phyloP scores from a whole-genome alignment of 2,113 vertebrate genomes.

The Eulemur macaco region DNA sequence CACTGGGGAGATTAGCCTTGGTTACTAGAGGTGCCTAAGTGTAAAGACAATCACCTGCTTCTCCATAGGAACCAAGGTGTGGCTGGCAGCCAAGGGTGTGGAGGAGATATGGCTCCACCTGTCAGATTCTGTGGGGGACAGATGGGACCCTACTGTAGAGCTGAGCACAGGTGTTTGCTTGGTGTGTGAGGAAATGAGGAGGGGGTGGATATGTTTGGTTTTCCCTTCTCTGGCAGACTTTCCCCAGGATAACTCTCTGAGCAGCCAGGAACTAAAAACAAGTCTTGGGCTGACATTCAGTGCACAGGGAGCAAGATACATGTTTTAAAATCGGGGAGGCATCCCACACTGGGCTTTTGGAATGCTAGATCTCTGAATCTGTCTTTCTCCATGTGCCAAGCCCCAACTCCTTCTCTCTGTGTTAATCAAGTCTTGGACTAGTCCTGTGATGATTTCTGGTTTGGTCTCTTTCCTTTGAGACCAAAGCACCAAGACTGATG shows the following conservation, averaged over 20 bases:
- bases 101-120: neutral
- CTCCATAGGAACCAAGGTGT: neutral
- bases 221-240: neutral
- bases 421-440: neutral
- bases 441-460: neutral
- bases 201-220: neutral
- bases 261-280: neutral
- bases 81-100: slow-evolving; percentile 5
- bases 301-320: neutral
- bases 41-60: neutral
- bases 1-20: slow-evolving; percentile 31
- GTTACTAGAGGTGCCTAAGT: slow-evolving; percentile 27
- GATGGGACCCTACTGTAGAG: neutral
- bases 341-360: neutral
- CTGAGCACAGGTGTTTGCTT: neutral
- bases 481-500: neutral
- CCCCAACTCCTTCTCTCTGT: neutral
- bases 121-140: neutral
- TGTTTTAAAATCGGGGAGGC: neutral
- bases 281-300: neutral
- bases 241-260: neutral
- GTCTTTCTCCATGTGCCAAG: neutral
- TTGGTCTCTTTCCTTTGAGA: neutral
- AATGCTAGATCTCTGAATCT: neutral
- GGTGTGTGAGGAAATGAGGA: neutral